Evolutionary conservation across 2,888 invertebrate genomes (phyloP).

Genomic region (Tipula unca): DNA sequence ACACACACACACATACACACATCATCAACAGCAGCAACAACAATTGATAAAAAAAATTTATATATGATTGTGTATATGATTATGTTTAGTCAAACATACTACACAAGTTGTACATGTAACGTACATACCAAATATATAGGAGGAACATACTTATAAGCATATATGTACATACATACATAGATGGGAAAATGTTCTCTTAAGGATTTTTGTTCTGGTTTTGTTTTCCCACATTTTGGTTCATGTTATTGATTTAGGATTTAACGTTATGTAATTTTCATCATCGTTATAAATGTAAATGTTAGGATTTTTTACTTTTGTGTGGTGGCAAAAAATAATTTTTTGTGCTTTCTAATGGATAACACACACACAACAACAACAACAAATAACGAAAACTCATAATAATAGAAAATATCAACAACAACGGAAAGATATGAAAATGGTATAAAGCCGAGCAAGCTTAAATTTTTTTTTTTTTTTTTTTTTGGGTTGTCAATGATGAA

Average conservation of each 20-base stretch:
- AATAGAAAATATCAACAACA: neutral
- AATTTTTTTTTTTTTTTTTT: neutral
- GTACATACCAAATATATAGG: neutral
- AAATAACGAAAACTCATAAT: neutral
- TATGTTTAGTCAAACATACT: conserved; percentile 8
- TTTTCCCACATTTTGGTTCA: neutral
- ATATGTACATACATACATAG: neutral
- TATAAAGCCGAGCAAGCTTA: conserved; percentile 8
- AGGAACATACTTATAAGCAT: neutral
- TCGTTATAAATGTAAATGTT: conserved; percentile 14
- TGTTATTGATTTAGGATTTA: neutral
- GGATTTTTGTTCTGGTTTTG: neutral
- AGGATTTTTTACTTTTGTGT: conserved; percentile 14
- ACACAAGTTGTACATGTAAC: neutral
- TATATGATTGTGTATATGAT: neutral
- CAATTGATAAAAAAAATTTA: neutral
- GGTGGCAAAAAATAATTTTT: neutral
- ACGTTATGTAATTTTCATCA: conserved; percentile 14
- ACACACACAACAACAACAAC: neutral
- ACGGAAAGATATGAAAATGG: neutral
- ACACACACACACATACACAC: neutral
- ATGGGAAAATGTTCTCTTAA: neutral
- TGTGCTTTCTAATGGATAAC: conserved; percentile 14
- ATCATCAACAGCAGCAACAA: neutral
- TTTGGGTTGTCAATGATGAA: conserved; percentile 4